Evolutionary conservation across 2,888 invertebrate genomes (phyloP).

Genomic region (Latheticus oryzae): DNA sequence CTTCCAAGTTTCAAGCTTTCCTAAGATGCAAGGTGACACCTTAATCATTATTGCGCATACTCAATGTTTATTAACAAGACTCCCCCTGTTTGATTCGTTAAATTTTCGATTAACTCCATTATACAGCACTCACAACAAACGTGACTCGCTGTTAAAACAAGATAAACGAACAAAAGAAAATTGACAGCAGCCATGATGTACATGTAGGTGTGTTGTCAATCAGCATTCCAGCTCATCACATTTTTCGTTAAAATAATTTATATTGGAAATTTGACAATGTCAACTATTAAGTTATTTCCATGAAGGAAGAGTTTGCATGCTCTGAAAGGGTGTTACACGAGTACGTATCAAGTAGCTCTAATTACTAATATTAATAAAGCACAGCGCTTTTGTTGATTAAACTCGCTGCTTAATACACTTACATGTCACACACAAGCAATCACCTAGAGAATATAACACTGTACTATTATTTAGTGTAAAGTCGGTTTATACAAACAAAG

Average conservation of each 20-base stretch:
- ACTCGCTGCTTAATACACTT: conserved; percentile 51
- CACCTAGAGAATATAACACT: conserved; percentile 52
- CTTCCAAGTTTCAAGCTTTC: too few species aligned
- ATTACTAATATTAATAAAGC: conserved; percentile 52
- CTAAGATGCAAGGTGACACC: too few species aligned
- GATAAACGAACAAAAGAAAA: conserved; percentile 32
- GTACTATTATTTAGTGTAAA: too few species aligned
- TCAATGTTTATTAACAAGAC: conserved; percentile 14
- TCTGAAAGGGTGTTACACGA: conserved; percentile 42
- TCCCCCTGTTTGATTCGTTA: conserved; percentile 25
- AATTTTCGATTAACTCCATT: conserved; percentile 27
- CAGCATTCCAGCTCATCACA: conserved; percentile 6
- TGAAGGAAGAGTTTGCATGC: conserved; percentile 41
- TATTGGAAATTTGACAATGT: conserved; percentile 2
- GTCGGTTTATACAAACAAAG: too few species aligned
- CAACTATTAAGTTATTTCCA: conserved; percentile 11
- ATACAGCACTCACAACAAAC: conserved; percentile 30
- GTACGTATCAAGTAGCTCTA: conserved; percentile 48
- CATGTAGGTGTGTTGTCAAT: conserved; percentile 23
- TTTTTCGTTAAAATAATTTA: neutral
- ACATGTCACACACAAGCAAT: conserved; percentile 55
- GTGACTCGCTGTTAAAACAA: conserved; percentile 29
- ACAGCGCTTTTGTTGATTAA: conserved; percentile 52
- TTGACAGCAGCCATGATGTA: conserved; percentile 32
- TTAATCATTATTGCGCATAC: neutral